Percentiles rank a stretch among this genome's conserved stretches.
phyloP scores from a whole-genome alignment of 2,113 vertebrate genomes.

The Scopus umbretta region DNA sequence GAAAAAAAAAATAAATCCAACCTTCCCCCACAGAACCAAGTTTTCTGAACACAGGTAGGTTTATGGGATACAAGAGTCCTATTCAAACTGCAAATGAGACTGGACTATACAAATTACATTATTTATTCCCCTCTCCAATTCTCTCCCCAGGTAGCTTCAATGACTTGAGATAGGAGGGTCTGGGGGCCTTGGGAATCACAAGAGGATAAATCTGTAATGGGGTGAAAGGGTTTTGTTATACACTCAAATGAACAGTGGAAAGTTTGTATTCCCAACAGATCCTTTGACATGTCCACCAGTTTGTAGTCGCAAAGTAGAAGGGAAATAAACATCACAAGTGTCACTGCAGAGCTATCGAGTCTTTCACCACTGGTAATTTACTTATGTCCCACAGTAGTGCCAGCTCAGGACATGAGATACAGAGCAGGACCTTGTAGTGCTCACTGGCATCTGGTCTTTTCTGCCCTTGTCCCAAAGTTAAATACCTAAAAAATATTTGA shows the following conservation, averaged over 20 bases:
- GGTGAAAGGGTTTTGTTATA: not conserved
- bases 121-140: not conserved
- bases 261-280: not conserved
- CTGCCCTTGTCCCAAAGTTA: not conserved
- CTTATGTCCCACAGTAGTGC: not conserved
- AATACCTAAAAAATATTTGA: not conserved
- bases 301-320: not conserved
- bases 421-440: not conserved
- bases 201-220: not conserved
- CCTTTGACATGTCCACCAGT: not conserved
- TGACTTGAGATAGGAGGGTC: not conserved
- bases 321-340: not conserved
- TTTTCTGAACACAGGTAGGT: not conserved
- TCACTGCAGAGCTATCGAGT: not conserved
- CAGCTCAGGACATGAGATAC: not conserved
- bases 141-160: not conserved
- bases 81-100: not conserved
- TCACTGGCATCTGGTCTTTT: fast-evolving
- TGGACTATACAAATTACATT: not conserved
- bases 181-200: not conserved
- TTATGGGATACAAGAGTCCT: not conserved
- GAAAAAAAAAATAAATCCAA: not conserved
- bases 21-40: not conserved
- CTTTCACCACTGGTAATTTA: too few species aligned
- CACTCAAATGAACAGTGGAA: not conserved